phyloP scores from a whole-genome alignment of 2,113 vertebrate genomes.

The Cryptomyrus ogoouensis region DNA sequence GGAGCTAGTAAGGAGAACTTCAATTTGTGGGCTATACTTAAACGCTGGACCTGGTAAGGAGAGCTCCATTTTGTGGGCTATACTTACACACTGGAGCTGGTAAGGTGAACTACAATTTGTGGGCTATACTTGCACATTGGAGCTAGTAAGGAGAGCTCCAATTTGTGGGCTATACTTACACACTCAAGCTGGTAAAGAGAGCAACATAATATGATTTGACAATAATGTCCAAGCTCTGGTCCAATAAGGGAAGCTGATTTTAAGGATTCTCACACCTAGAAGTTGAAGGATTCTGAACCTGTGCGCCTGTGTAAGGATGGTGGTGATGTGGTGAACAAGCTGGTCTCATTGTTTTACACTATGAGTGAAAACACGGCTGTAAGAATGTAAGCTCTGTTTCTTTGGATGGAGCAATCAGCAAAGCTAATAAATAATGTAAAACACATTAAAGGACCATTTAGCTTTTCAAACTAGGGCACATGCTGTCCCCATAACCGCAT shows the following conservation, averaged over 20 bases:
- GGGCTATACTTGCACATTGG: neutral
- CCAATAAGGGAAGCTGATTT: neutral
- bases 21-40: neutral
- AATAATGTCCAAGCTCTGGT: neutral
- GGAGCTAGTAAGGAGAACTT: neutral
- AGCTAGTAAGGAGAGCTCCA: neutral
- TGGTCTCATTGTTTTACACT: neutral
- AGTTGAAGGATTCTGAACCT: neutral
- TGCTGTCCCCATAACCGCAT: constrained; percentile 4
- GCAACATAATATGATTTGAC: neutral
- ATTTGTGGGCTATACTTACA: neutral
- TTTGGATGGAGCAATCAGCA: neutral
- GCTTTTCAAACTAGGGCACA: constrained; percentile 16
- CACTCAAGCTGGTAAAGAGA: neutral
- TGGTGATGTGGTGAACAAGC: neutral
- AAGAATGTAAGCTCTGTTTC: neutral
- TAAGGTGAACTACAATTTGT: neutral
- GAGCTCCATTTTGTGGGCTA: neutral
- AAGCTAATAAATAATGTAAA: constrained; percentile 16
- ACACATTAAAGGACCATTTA: constrained; percentile 14
- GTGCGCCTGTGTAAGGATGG: too few species aligned
- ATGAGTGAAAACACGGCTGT: neutral
- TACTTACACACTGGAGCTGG: neutral
- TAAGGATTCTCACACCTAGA: neutral
- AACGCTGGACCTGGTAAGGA: too few species aligned